A percentile compares a stretch with the other conserved stretches of the same genome.
Conservation (phyloP, 2,113 vertebrate genomes). For the Bufo gargarizans region DNA sequence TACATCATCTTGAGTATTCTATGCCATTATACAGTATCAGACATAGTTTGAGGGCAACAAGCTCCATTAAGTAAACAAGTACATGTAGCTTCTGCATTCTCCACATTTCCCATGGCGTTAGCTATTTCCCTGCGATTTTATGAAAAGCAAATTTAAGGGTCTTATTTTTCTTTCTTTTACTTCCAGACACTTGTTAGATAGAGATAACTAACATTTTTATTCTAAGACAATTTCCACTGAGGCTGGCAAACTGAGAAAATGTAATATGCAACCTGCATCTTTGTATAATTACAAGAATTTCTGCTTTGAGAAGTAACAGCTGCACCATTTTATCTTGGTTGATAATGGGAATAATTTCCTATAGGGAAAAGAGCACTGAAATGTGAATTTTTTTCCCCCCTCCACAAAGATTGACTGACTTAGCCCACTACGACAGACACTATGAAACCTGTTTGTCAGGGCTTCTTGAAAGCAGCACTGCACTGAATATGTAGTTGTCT, state of each 20-base stretch:
- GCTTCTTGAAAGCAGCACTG: conserved; percentile 17
- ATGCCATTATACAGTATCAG: neutral
- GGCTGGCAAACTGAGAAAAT: conserved; percentile 63
- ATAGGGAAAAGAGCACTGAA: conserved; percentile 61
- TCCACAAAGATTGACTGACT: conserved; percentile 23
- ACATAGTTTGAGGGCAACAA: conserved; percentile 25
- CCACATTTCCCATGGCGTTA: conserved; percentile 1
- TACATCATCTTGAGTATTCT: conserved; percentile 7
- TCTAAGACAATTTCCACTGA: conserved; percentile 63
- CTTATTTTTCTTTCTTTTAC: conserved; percentile 15
- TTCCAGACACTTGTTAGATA: conserved; percentile 32
- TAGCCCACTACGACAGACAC: neutral
- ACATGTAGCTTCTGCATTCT: neutral
- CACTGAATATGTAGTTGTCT: conserved; percentile 24
- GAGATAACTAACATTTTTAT: conserved; percentile 32
- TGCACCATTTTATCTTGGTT: conserved; percentile 67
- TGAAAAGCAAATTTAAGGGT: neutral
- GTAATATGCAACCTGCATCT: conserved; percentile 65
- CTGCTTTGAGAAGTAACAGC: conserved; percentile 68
- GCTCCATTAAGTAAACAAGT: conserved; percentile 24
- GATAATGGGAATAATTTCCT: conserved; percentile 70
- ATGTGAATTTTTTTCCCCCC: neutral
- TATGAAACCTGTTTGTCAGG: neutral
- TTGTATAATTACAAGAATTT: conserved; percentile 61
- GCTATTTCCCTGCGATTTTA: neutral